These are phyloP conservation scores for Nomada fucata DNA, from an alignment of 2,888 invertebrate genomes.

Conservation along the genomic window DNA sequence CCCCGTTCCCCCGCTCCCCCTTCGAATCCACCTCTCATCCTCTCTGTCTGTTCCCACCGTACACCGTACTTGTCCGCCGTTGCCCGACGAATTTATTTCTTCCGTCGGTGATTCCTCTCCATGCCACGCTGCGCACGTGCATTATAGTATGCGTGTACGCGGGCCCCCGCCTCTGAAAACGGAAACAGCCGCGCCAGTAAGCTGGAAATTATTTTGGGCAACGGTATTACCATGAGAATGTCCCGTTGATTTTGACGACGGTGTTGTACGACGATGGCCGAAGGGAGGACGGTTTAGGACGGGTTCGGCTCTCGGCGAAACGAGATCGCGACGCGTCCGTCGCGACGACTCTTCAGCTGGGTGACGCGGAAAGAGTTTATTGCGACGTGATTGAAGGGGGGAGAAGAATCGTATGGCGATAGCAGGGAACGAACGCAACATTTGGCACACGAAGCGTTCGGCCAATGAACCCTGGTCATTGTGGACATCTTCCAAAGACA, in stretches of 20 bases:
- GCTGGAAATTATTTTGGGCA: constrained; percentile 57
- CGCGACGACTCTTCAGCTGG: neutral
- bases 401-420: no score
- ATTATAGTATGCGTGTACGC: constrained; percentile 44
- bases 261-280: constrained; percentile 6
- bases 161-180: constrained; percentile 35
- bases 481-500: no score
- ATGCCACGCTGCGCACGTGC: constrained; percentile 42
- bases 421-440: no score
- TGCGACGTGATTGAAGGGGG: no score
- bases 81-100: constrained; percentile 66
- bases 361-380: neutral
- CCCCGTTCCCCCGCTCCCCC: neutral
- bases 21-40: neutral
- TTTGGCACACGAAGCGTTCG: no score
- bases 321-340: constrained; percentile 1
- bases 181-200: constrained; percentile 55
- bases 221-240: constrained; percentile 63
- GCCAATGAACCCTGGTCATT: no score
- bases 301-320: constrained; percentile 29
- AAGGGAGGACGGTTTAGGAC: neutral
- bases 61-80: constrained; percentile 42
- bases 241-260: constrained; percentile 50
- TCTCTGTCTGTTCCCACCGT: neutral
- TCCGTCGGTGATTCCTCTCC: constrained; percentile 59